Base-by-base conservation (phyloP, 2,888 invertebrate genomes). In the Oscheius sp. region DNA sequence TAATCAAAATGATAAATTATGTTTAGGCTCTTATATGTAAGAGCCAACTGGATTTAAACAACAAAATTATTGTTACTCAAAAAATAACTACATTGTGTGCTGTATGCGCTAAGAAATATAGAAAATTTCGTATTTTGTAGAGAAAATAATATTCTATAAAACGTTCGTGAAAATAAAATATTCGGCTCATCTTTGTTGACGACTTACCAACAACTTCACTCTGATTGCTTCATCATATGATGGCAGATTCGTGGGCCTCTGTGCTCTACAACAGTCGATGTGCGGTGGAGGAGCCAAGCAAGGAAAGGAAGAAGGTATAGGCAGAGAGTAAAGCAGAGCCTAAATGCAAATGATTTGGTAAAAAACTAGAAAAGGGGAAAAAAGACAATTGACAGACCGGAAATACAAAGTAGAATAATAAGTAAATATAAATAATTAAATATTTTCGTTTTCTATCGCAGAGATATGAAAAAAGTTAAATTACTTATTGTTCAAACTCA, bases 261-360 rank as follows among this genome's bases (percentile, higher is more conserved):
- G 24, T 22, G 17, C 67, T 8, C 67, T 36, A 36, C 62, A 67
- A 30, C 62, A 67, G 50, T 62, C 61, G 32, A 67, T 59, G 49
- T 75, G 75, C 12, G 75, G 75, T 9, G 72, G 73, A 2, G 73
- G 72, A 12, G 70, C 54, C 17, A 75, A 67, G 65, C 75, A 75
- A 12, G 75, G 75, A 38, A 73, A 75, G 1, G 73, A 73, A 17
- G 36, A 32, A 9, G 67, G 62, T 12, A 67, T 61, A 5, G 67
- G 67, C 30, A 67, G 51, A 9, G 61, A 38, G 45, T 49, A 67
- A 17, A 67, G 45, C 8, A 62, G 61, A 20, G 41, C 49, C 59
- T 59, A 30, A 1, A 59, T 45, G 47, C 24, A n/a, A n/a, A n/a
- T n/a, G n/a, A n/a, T 47, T 20, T 20, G 6, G 6, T 12, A 17